Evolutionary conservation across 2,113 vertebrate genomes (phyloP).

Genomic region (Protobothrops mucrosquamatus): DNA sequence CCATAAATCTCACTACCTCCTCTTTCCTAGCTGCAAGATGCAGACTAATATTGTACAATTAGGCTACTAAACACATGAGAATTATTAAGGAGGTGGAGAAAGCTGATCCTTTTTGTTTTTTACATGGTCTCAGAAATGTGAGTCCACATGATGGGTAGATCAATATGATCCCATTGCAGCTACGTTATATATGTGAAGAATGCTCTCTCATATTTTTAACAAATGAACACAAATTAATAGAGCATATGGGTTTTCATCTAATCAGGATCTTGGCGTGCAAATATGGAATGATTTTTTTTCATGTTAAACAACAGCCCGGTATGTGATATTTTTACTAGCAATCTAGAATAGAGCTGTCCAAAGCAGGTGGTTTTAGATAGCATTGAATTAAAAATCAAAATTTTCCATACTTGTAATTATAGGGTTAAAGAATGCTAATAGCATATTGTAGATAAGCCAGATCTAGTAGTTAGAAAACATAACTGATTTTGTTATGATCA

Average conservation of each 20-base stretch:
- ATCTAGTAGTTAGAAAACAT: not conserved
- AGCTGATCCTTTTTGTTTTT: not conserved
- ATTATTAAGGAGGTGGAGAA: not conserved
- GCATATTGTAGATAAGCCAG: not conserved
- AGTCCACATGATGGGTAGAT: not conserved
- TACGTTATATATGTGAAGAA: not conserved
- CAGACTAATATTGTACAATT: not conserved
- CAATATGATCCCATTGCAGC: not conserved
- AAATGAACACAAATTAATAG: not conserved
- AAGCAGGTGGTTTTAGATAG: not conserved
- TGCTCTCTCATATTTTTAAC: not conserved
- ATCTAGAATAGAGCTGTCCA: not conserved
- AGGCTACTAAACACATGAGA: not conserved
- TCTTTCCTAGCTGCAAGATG: not conserved
- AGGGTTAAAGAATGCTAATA: not conserved
- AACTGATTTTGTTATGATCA: slow-evolving; percentile 3
- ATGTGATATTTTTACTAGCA: not conserved
- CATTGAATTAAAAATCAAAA: not conserved
- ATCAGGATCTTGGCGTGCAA: not conserved
- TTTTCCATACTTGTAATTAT: not conserved
- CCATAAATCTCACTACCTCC: not conserved
- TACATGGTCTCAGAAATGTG: not conserved
- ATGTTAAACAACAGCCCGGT: not conserved
- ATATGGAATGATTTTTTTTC: not conserved
- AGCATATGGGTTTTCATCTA: not conserved